Evolutionary conservation across 2,113 vertebrate genomes (phyloP).

Genomic region (Larimichthys polyactis): DNA sequence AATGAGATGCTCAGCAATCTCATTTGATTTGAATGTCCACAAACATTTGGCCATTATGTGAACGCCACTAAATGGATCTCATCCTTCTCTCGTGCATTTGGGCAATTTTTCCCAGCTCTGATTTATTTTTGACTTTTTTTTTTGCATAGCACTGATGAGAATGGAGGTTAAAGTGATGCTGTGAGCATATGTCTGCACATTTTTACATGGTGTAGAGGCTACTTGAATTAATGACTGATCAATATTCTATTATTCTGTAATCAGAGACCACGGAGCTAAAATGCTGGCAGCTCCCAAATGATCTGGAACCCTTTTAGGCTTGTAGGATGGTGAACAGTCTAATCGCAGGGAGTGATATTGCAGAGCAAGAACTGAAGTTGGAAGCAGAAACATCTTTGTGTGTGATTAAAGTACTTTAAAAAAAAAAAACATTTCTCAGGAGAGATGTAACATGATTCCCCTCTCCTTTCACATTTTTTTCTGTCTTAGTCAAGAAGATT

Average conservation of each 20-base stretch:
- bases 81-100: conserved; percentile 4
- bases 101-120: background rate
- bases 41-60: conserved; percentile 14
- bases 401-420: conserved; percentile 22
- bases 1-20: background rate
- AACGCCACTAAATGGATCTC: background rate
- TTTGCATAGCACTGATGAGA: conserved; percentile 7
- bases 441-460: conserved; percentile 9
- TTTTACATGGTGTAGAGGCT: conserved; percentile 28
- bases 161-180: conserved; percentile 18
- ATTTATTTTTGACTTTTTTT: background rate
- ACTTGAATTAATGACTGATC: conserved; percentile 64
- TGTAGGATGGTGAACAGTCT: background rate
- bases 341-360: background rate
- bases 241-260: conserved; percentile 69
- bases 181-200: conserved; percentile 9
- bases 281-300: conserved; percentile 44
- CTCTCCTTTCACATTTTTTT: background rate
- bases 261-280: conserved; percentile 29
- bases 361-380: background rate
- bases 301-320: conserved; percentile 33
- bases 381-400: conserved; percentile 6
- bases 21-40: background rate
- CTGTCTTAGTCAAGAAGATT: background rate
- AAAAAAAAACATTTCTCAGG: conserved; percentile 18